Base-by-base conservation (phyloP, 1,140 invertebrate species). In the Panagrolaimus sp. region DNA sequence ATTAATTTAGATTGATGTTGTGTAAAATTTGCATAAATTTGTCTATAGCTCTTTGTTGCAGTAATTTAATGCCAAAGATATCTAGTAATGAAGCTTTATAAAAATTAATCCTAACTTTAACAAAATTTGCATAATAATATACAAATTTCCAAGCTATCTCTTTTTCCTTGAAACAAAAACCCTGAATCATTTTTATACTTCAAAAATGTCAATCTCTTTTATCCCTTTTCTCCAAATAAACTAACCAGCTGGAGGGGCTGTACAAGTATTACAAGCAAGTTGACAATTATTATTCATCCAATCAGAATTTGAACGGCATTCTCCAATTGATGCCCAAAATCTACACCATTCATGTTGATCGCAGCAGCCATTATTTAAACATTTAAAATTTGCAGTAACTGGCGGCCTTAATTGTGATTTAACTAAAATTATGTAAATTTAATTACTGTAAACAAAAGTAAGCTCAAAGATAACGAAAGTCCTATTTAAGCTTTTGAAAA, bases 271-370 rank as follows among this genome's bases (percentile, higher is more conserved):
- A 45, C 76, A 77, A 0, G 77, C 67, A 63, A 78, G 44, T 44
- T 78, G 77, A 46, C 76, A 78, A 26, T 79, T 78, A 15, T 32
- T 12, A 15, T 28, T 63, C 76, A 78, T 78, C 77, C 77, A 78
- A 17, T 79, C 76, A 8, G 68, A n/a, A 46, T 78, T 78, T n/a
- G 69, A 17, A 26, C 72, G 65, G 63, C 76, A 78, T 65, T 78
- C 77, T 0, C 74, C 76, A 52, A 77, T 78, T 21, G 67, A 67
- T 21, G 76, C 76, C 76, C 77, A 77, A 43, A 76, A 76, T 14
- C 75, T 72, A 47, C 74, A 73, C 65, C 65, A 47, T 63, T 72
- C 72, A 45, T 78, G 76, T 64, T 78, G 76, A 69, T 78, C 76
- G 43, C 76, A 78, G 71, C 76, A 78, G 10, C 75, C 78, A 63